phyloP scores from a whole-genome alignment of 2,113 vertebrate genomes.

The Dasyornis broadbenti region DNA sequence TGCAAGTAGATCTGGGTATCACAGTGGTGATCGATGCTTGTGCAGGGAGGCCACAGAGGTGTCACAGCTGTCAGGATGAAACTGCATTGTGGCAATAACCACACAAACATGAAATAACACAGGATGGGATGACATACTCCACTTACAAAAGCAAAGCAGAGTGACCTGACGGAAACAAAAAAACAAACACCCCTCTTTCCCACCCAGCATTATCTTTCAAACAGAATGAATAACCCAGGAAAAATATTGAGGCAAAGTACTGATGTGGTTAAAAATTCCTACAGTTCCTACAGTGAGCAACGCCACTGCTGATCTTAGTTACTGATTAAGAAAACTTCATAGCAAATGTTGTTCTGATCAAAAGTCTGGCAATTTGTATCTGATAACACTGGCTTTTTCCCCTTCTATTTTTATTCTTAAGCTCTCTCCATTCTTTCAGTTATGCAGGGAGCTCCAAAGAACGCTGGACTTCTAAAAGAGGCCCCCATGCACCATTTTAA shows the following conservation, averaged over 20 bases:
- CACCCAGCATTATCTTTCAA: not conserved
- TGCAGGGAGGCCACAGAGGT: rapidly evolving
- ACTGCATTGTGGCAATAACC: not conserved
- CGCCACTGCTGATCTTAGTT: not conserved
- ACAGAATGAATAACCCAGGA: not conserved
- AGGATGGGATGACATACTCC: not conserved
- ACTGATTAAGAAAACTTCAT: not conserved
- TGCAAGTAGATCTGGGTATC: not conserved
- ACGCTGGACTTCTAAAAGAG: not conserved
- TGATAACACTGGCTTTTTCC: conserved; percentile 30
- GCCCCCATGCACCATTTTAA: not conserved
- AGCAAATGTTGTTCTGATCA: conserved; percentile 14
- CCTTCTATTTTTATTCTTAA: conserved; percentile 11
- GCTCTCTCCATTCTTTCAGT: not conserved
- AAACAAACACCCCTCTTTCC: too few relatives aligned
- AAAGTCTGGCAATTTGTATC: conserved; percentile 27
- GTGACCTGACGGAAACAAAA: not conserved
- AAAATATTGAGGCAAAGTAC: not conserved
- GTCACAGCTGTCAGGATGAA: not conserved
- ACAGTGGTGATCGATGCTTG: not conserved
- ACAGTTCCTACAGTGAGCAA: not conserved
- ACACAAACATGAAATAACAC: not conserved
- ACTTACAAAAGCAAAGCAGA: not conserved
- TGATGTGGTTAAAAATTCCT: not conserved
- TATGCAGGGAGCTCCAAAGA: not conserved